These are phyloP conservation scores for Pogonomyrmex californicus DNA, from an alignment of 1,140 invertebrate genomes.

Conservation along the genomic window DNA sequence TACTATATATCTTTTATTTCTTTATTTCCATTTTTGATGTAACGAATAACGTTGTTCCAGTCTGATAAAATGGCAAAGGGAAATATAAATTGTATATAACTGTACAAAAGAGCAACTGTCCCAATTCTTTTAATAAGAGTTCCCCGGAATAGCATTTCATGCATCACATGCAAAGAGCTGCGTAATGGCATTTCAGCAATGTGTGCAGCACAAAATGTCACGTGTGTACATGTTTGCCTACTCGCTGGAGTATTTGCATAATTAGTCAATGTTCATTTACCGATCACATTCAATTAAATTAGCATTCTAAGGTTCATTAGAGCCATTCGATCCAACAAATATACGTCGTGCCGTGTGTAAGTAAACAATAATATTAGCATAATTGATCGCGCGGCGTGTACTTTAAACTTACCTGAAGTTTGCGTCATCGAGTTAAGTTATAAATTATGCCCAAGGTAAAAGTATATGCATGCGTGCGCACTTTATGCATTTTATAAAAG, in stretches of 20 bases:
- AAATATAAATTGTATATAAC: background rate
- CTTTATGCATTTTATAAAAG: background rate
- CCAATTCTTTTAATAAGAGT: conserved; percentile 8
- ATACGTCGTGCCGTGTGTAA: background rate
- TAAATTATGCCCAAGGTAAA: background rate
- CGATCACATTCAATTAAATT: conserved; percentile 32
- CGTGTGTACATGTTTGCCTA: background rate
- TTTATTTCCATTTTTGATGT: background rate
- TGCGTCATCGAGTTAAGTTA: background rate
- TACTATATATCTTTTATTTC: background rate
- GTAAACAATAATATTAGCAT: conserved; percentile 53
- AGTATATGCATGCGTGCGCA: background rate
- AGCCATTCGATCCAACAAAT: background rate
- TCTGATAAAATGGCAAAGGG: background rate
- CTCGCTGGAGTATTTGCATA: conserved; percentile 28
- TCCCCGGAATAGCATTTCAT: background rate
- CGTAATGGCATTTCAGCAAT: background rate
- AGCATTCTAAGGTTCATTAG: conserved; percentile 15
- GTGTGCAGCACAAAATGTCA: background rate
- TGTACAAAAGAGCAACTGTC: background rate
- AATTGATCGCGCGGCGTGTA: conserved; percentile 25
- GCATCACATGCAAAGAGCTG: background rate
- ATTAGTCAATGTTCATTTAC: conserved; percentile 32
- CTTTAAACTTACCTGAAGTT: background rate
- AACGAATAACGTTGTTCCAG: background rate